phyloP scores from a whole-genome alignment of 1,140 invertebrate genomes.

The Drosophila arawakana region DNA sequence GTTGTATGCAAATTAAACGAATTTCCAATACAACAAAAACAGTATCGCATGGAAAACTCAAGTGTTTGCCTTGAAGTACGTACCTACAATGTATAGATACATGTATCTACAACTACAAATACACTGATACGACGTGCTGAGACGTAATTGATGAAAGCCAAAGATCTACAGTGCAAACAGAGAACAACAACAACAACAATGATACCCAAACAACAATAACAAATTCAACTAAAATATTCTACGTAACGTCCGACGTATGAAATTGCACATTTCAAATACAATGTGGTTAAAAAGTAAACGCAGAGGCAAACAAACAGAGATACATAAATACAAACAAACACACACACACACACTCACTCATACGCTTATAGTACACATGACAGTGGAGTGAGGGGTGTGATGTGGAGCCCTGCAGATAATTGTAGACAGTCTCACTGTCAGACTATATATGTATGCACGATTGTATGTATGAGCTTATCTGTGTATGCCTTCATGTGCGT shows the following conservation, averaged over 20 bases:
- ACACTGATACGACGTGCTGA: slow-evolving; percentile 22
- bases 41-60: slow-evolving; percentile 12
- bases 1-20: slow-evolving; percentile 4
- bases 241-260: slow-evolving; percentile 57
- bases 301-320: slow-evolving; percentile 55
- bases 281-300: slow-evolving; percentile 80
- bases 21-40: slow-evolving; percentile 21
- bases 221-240: slow-evolving; percentile 39
- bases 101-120: background rate
- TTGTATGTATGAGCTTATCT: slow-evolving; percentile 19
- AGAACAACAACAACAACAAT: slow-evolving; percentile 23
- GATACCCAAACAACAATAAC: slow-evolving; percentile 22
- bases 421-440: slow-evolving; percentile 46
- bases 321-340: slow-evolving; percentile 51
- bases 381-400: background rate
- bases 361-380: background rate
- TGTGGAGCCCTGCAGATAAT: slow-evolving; percentile 58
- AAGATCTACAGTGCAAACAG: slow-evolving; percentile 54
- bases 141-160: slow-evolving; percentile 66
- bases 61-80: slow-evolving; percentile 31
- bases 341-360: slow-evolving; percentile 20
- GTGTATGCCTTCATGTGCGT: slow-evolving; percentile 13
- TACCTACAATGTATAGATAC: slow-evolving; percentile 15
- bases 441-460: slow-evolving; percentile 9
- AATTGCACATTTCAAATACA: slow-evolving; percentile 82